A percentile compares a stretch with the other conserved stretches of the same genome.
Evolutionary conservation across 2,888 invertebrate genomes (phyloP).

Genomic region (Choristoneura rosaceana): DNA sequence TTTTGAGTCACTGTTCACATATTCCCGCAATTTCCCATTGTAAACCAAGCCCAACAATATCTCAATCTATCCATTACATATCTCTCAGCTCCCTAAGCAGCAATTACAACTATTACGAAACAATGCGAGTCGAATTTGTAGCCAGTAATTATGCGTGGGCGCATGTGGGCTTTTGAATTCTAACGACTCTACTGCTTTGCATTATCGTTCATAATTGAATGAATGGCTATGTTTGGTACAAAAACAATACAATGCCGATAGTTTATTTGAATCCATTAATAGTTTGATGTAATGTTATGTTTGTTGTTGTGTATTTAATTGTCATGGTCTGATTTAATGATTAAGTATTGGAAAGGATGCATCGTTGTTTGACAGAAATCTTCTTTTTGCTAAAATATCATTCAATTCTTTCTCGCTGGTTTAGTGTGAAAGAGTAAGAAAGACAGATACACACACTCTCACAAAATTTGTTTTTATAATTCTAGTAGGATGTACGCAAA

Average conservation of each 20-base stretch:
- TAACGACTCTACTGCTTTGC: not conserved
- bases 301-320: not conserved
- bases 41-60: not conserved
- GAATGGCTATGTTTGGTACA: not conserved
- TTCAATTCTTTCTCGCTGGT: too few relatives aligned
- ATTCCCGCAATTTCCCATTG: not conserved
- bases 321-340: too few relatives aligned
- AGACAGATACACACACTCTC: too few relatives aligned
- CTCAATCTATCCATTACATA: not conserved
- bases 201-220: not conserved
- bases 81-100: not conserved
- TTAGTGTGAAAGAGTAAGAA: too few relatives aligned
- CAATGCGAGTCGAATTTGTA: constrained; percentile 7
- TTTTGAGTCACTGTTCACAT: too few relatives aligned
- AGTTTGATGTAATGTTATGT: constrained; percentile 1
- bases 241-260: not conserved
- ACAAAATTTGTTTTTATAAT: too few relatives aligned
- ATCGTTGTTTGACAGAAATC: too few relatives aligned
- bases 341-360: too few relatives aligned
- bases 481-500: too few relatives aligned
- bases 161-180: not conserved
- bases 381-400: too few relatives aligned
- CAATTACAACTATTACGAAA: constrained; percentile 2
- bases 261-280: not conserved
- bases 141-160: not conserved